Evolutionary conservation across 2,888 invertebrate genomes (phyloP).

Genomic region (Urechis unicinctus): DNA sequence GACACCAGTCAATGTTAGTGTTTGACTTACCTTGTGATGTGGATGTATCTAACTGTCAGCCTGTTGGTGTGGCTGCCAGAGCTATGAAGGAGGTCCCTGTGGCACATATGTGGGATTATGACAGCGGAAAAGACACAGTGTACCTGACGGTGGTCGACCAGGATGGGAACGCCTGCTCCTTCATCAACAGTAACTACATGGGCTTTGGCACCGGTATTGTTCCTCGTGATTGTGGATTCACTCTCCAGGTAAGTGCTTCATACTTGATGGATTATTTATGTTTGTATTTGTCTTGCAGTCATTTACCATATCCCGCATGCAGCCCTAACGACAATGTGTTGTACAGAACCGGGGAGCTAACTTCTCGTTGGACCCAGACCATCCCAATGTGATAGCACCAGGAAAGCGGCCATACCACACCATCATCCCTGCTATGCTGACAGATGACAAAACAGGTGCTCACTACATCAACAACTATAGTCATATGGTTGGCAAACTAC

Average conservation of each 20-base stretch:
- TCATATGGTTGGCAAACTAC: too few species aligned
- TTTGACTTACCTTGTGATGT: not conserved
- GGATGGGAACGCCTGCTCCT: conserved; percentile 51
- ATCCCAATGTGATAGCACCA: conserved; percentile 39
- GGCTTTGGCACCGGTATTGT: conserved; percentile 50
- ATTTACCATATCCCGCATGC: too few species aligned
- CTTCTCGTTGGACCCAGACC: conserved; percentile 35
- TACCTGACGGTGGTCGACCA: conserved; percentile 48
- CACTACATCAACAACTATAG: too few species aligned
- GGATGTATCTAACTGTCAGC: not conserved
- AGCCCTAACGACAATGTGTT: not conserved
- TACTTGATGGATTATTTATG: not conserved
- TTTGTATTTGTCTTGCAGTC: not conserved
- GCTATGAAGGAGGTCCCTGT: not conserved
- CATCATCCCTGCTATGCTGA: conserved; percentile 48
- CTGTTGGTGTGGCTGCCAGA: not conserved
- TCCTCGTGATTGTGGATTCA: conserved; percentile 50
- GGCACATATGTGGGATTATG: not conserved
- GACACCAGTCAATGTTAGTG: too few species aligned
- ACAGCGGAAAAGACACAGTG: conserved; percentile 36
- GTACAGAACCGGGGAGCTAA: conserved; percentile 43
- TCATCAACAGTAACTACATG: conserved; percentile 49
- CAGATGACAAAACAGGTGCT: conserved; percentile 30
- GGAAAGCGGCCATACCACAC: conserved; percentile 46
- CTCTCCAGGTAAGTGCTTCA: conserved; percentile 37